Evolutionary conservation across 2,797 vertebrate genomes (phyloP), one percentile per base, ranked within the genome.

Genomic region (Aphelocoma californica): DNA sequence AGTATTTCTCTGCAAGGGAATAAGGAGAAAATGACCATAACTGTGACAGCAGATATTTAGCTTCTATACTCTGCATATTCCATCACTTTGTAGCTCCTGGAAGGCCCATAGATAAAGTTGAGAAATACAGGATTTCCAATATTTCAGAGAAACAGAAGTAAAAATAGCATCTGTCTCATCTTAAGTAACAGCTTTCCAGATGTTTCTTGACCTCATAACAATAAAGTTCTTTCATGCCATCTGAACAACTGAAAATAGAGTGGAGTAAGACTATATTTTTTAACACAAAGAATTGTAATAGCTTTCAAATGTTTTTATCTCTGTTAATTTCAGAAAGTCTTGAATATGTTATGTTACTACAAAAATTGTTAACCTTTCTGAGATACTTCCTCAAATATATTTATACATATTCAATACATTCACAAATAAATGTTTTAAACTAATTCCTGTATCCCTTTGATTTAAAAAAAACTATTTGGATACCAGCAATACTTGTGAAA

Each of bases 371-470:
- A 53, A 48, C 5, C 13, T 69, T 83, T 47, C 24, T 66, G 36
- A 71, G 34, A 50, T 10, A 38, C 4, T 72, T 64, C 15, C 12
- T 74, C 29, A 50, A 62, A 66, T 57, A 47, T 2, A 5, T 8
- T 8, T 44, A 15, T 42, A 14, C 0, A 0, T 74, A 48, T 69
- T 69, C 24, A 17, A 4, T 28, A 36, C 31, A n/a, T 34, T 58
- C 4, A 45, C 17, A 72, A 85, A 82, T 31, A 40, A 25, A 20
- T 34, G 7, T 72, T 70, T 84, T 48, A 56, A 60, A n/a, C 8
- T 3, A 53, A 25, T 20, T 58, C 7, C 13, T 64, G 7, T 32
- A 9, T 45, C 8, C 1, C 0, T 32, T 45, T 45, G 38, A 38
- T 31, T 61, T 17, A 14, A 23, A 42, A 31, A 25, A 34, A 16